Conservation (phyloP, 2,113 vertebrate genomes). For the Camelus dromedarius region DNA sequence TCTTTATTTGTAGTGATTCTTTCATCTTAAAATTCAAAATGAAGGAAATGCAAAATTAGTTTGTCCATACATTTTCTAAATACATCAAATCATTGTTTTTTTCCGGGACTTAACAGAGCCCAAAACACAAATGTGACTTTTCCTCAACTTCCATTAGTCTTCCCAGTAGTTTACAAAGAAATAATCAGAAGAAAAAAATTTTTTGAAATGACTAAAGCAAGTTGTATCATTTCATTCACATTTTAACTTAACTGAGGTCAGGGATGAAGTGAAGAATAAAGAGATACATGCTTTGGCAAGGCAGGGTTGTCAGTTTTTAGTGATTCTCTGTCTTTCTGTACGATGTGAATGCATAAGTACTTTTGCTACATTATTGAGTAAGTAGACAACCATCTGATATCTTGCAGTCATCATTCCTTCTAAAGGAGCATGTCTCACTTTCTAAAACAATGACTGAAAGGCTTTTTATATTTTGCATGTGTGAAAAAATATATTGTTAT, state of each 20-base stretch:
- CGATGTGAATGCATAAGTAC: not conserved
- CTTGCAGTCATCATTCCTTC: conserved; percentile 53
- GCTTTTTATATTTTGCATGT: not conserved
- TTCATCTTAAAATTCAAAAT: conserved; percentile 29
- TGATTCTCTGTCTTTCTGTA: conserved; percentile 66
- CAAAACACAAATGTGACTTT: conserved; percentile 81
- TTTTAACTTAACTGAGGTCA: not conserved
- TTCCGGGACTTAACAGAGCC: not conserved
- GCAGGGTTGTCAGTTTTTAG: conserved; percentile 76
- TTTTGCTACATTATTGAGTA: conserved; percentile 23
- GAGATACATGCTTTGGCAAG: conserved; percentile 67
- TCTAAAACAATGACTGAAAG: not conserved
- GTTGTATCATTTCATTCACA: not conserved
- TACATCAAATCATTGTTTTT: not conserved
- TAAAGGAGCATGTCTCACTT: conserved; percentile 23
- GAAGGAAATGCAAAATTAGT: not conserved
- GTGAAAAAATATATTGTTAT: not conserved
- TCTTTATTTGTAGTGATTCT: not conserved
- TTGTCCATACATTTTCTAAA: not conserved
- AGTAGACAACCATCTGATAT: not conserved
- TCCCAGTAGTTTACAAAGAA: conserved; percentile 82
- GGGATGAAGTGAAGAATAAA: not conserved
- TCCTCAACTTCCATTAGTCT: conserved; percentile 81
- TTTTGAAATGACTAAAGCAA: not conserved
- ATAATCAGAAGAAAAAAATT: conserved; percentile 82